A percentile compares a stretch with the other conserved stretches of the same genome.
Conservation (phyloP, 2,888 invertebrate species). For the Trichacis sp. region DNA sequence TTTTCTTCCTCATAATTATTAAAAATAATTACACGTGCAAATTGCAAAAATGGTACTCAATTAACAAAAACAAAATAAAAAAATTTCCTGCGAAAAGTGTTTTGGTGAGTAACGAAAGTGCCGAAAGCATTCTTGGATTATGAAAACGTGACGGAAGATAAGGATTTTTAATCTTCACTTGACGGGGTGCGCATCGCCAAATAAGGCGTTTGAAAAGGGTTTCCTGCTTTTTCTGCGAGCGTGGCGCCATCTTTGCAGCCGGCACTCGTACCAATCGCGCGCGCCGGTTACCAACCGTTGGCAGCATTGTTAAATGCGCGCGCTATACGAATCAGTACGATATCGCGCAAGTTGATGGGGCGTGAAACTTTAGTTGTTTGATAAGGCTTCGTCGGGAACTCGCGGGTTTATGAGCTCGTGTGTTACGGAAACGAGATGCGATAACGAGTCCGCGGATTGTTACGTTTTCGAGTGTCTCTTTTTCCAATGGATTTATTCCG, state of each 20-base stretch:
- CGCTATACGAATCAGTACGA: no score
- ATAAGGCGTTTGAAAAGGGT: constrained; percentile 75
- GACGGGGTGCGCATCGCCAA: constrained; percentile 74
- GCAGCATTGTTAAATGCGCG: no score
- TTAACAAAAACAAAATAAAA: constrained; percentile 6
- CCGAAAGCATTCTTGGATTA: no score
- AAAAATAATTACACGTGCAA: neutral
- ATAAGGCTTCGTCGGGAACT: constrained; percentile 2
- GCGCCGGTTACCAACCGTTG: no score
- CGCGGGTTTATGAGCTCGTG: constrained; percentile 1
- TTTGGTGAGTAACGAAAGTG: neutral
- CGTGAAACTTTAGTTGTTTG: constrained; percentile 1
- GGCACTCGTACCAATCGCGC: neutral
- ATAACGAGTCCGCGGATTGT: neutral
- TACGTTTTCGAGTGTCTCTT: neutral
- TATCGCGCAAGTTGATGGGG: neutral
- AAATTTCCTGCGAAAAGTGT: neutral
- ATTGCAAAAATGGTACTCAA: neutral
- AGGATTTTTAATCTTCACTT: constrained; percentile 22
- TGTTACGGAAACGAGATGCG: neutral
- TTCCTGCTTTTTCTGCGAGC: constrained; percentile 71
- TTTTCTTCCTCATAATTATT: neutral
- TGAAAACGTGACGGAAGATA: no score
- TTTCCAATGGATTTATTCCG: neutral
- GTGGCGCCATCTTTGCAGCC: constrained; percentile 49